A percentile compares a stretch with the other conserved stretches of the same genome.
Evolutionary conservation across 1,140 invertebrate species (phyloP).

Genomic region (Diploscapter pachys): DNA sequence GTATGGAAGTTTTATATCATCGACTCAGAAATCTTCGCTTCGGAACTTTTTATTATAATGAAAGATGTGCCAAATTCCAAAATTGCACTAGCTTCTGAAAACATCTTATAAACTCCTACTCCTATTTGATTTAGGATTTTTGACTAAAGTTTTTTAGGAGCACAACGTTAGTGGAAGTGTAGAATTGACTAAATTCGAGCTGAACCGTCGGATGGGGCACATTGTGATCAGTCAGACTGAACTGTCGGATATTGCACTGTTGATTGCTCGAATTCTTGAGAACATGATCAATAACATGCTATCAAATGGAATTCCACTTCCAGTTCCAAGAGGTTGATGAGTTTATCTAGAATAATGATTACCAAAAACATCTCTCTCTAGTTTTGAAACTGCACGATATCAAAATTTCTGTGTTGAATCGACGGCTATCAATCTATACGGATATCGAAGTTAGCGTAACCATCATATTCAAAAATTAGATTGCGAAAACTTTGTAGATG

Average conservation of each 20-base stretch:
- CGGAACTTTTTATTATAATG: not conserved
- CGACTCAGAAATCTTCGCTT: not conserved
- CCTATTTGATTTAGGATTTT: too few relatives aligned
- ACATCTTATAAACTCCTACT: not conserved
- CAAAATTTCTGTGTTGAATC: too few relatives aligned
- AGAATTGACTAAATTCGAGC: slow-evolving; percentile 23
- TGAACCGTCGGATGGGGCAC: slow-evolving; percentile 16
- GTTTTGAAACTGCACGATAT: too few relatives aligned
- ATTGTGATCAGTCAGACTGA: slow-evolving; percentile 20
- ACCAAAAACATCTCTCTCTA: too few relatives aligned
- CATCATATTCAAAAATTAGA: too few relatives aligned
- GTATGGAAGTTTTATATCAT: not conserved
- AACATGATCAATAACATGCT: slow-evolving; percentile 31
- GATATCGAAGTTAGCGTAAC: too few relatives aligned
- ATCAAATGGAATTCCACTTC: slow-evolving; percentile 27
- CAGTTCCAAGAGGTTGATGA: slow-evolving; percentile 23
- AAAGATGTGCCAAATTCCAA: not conserved
- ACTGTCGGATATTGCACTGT: slow-evolving; percentile 27
- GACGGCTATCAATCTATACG: too few relatives aligned
- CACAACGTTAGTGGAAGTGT: slow-evolving; percentile 29
- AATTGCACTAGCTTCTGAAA: not conserved
- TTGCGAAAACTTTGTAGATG: too few relatives aligned
- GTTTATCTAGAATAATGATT: too few relatives aligned
- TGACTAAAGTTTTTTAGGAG: slow-evolving; percentile 13
- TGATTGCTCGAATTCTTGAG: slow-evolving; percentile 22